Percentiles rank a stretch among this genome's conserved stretches.
Conservation (phyloP, 2,888 invertebrate genomes). For the Eledona agricola region DNA sequence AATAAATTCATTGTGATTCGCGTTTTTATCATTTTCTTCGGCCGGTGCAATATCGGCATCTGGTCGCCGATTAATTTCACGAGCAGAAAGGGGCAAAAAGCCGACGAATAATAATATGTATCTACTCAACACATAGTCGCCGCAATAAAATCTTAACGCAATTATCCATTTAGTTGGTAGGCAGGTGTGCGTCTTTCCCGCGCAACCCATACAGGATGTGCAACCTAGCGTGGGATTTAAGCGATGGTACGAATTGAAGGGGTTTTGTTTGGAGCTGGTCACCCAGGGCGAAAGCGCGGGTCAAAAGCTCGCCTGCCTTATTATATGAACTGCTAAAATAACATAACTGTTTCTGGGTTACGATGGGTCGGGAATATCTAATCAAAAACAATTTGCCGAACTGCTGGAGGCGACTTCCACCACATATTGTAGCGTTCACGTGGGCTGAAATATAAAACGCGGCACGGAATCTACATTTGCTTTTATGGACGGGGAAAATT, state of each 20-base stretch:
- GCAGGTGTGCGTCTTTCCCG: slow-evolving; percentile 28
- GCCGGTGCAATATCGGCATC: slow-evolving; percentile 3
- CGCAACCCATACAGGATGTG: slow-evolving; percentile 24
- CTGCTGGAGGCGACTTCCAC: slow-evolving; percentile 24
- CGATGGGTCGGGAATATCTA: slow-evolving; percentile 29
- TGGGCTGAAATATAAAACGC: slow-evolving; percentile 18
- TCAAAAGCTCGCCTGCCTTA: slow-evolving; percentile 21
- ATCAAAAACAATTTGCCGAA: slow-evolving; percentile 29
- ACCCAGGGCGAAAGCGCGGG: slow-evolving; percentile 17
- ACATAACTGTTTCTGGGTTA: slow-evolving; percentile 26
- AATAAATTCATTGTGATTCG: slow-evolving; percentile 34
- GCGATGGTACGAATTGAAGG: slow-evolving; percentile 21
- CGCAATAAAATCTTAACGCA: slow-evolving; percentile 28
- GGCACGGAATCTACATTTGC: slow-evolving; percentile 7
- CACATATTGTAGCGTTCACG: slow-evolving; percentile 24
- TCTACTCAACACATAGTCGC: slow-evolving; percentile 26
- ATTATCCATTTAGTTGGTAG: slow-evolving; percentile 31
- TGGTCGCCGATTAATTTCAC: slow-evolving; percentile 17
- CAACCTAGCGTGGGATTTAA: slow-evolving; percentile 27
- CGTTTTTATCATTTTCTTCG: slow-evolving; percentile 21
- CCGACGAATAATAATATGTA: slow-evolving; percentile 17
- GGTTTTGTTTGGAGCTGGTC: slow-evolving; percentile 22
- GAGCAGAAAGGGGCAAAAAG: slow-evolving; percentile 10
- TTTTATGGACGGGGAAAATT: too few species aligned
- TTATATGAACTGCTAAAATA: slow-evolving; percentile 27